Evolutionary conservation across 2,113 vertebrate species (phyloP), one percentile per base, ranked within the genome.

Genomic region (Siphamia tubifer): DNA sequence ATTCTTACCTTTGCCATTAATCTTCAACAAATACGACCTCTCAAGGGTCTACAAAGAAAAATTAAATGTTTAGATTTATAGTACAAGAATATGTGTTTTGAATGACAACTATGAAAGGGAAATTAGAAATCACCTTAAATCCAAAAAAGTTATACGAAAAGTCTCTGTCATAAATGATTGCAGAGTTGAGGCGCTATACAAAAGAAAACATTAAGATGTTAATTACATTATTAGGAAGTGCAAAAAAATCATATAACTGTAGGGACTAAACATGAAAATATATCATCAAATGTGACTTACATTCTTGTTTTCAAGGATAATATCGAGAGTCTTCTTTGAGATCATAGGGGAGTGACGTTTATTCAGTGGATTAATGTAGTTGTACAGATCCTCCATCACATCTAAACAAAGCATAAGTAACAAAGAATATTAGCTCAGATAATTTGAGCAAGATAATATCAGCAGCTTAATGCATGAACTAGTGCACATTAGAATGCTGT

Each of bases 121-220:
- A 53, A 55, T 4, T 21, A 1, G 3, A 42, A 68, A 2, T 90
- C 82, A 99, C 97, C 95, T 99, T 99, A 69, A 99, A 99, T 12
- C 97, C 97, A 58, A 99, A 99, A 83, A 96, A 99, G 89, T 99
- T 99, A 82, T 99, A 99, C 75, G 96, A 96, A 84, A 99, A 99
- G 85, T 99, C 97, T 78, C 97, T 87, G 70, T 99, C 96, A 0
- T 92, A 98, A 87, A 99, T 99, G 66, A 99, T 99, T 48, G 96
- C 93, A 3, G 97, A 99, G 90, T 99, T 99, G 43, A 99, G 91
- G 39, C 95, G 94, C 97, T 99, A 75, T 55, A 75, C 0, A 56
- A 24, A 15, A 6, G 4, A 55, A 35, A n/a, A 23, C 3, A 49
- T 23, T 21, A 25, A 32, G n/a, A 13, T 39, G 25, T 1, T 30